Evolutionary conservation across 2,888 invertebrate genomes (phyloP), one percentile per base, ranked within the genome.

Genomic region (Atrina japonica): DNA sequence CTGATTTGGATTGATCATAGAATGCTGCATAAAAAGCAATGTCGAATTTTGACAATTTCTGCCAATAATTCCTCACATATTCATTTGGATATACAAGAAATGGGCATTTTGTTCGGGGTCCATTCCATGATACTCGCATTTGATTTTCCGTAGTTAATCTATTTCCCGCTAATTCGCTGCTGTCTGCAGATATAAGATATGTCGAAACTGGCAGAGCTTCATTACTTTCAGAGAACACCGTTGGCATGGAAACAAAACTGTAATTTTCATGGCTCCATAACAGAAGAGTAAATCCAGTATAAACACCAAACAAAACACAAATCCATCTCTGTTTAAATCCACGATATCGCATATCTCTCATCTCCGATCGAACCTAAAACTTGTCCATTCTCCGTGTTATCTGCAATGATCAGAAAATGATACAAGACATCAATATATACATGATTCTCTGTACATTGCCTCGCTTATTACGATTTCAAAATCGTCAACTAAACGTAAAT

Each of bases 261-360:
- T 25, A 41, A 45, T 59, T 59, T 25, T 59, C 59, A 2, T 40
- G 14, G 25, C 45, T 40, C 59, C 59, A 59, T 23, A 59, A 16
- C n/a, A 59, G 59, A 14, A 59, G 9, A 14, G 59, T 59, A 59
- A 21, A 59, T 2, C 27, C 23, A 6, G 45, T 59, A 27, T 59
- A 59, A n/a, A 45, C 59, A n/a, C 43, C 43, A 40, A 59, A 27
- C n/a, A 45, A 40, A 11, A 45, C 27, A n/a, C 43, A 41, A 43
- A 59, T 59, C 59, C 59, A 59, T 5, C 45, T 40, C 14, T 59
- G 43, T 45, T 35, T 35, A 35, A 35, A 11, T 11, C 35, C 6
- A 11, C 11, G 35, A 35, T 35, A 35, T 35, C 35, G 35, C 35
- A 35, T 35, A 7, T 35, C 35, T 5, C 5, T 35, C 35, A 35